Evolutionary conservation across 2,113 vertebrate genomes (phyloP).

Genomic region (Montifringilla adamsi): DNA sequence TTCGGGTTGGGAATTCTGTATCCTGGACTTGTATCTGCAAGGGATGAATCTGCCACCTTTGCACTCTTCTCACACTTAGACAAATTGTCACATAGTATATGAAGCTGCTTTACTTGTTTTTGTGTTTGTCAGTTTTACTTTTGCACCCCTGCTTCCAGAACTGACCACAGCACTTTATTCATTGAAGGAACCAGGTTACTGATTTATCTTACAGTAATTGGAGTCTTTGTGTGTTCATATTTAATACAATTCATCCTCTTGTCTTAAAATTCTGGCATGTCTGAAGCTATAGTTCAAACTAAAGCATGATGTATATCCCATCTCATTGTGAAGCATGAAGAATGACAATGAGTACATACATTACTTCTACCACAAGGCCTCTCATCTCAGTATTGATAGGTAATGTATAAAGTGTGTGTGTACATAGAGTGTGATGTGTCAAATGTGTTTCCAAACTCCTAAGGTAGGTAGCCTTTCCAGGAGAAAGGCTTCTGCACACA

Average conservation of each 20-base stretch:
- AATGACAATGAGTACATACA: background rate
- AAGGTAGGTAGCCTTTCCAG: background rate
- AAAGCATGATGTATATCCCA: background rate
- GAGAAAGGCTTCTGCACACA: background rate
- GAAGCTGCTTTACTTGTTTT: background rate
- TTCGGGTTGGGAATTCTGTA: background rate
- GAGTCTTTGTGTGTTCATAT: background rate
- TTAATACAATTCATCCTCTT: background rate
- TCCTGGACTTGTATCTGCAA: background rate
- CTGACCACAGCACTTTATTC: background rate
- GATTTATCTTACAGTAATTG: background rate
- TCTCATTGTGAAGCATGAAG: background rate
- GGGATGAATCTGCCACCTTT: background rate
- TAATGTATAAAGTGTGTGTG: background rate
- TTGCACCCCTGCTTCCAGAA: background rate
- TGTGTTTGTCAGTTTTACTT: background rate
- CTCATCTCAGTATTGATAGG: background rate
- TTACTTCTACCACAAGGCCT: background rate
- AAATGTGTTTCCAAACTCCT: background rate
- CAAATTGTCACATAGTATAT: background rate
- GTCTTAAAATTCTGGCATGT: background rate
- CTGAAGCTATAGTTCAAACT: background rate
- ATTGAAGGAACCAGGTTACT: background rate
- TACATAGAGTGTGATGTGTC: background rate
- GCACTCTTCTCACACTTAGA: background rate